These are phyloP conservation scores for Orycteropus afer DNA, from an alignment of 2,113 vertebrate genomes.

Conservation along the genomic window DNA sequence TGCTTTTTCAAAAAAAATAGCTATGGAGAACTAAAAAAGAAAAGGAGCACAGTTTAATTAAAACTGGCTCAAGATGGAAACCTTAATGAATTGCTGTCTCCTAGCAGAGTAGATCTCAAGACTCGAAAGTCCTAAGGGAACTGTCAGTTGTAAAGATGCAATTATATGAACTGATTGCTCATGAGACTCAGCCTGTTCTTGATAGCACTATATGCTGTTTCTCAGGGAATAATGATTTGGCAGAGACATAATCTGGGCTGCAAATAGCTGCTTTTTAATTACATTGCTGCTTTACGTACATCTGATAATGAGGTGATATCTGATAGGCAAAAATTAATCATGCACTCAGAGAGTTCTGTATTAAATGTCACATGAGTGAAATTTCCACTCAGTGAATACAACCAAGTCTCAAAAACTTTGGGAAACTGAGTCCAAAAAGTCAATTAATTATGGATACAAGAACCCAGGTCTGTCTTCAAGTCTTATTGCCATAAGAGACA, in stretches of 20 bases:
- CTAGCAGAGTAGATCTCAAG: not conserved
- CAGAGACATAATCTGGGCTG: conserved; percentile 63
- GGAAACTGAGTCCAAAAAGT: conserved; percentile 34
- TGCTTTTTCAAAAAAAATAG: conserved; percentile 41
- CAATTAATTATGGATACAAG: conserved; percentile 30
- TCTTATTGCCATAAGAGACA: not conserved
- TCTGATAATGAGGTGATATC: conserved; percentile 72
- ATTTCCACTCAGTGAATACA: conserved; percentile 52
- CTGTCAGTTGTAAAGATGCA: conserved; percentile 74
- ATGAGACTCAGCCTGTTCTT: conserved; percentile 66
- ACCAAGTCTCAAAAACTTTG: conserved; percentile 38
- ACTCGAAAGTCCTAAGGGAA: conserved; percentile 66
- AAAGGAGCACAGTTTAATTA: conserved; percentile 72
- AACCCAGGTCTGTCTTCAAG: not conserved
- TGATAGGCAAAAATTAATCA: conserved; percentile 73
- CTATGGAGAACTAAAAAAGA: not conserved
- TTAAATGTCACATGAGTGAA: conserved; percentile 63
- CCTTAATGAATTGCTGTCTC: conserved; percentile 69
- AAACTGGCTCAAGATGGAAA: conserved; percentile 69
- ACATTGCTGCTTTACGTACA: conserved; percentile 59
- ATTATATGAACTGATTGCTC: conserved; percentile 68
- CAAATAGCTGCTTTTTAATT: conserved; percentile 74
- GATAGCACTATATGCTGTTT: conserved; percentile 8
- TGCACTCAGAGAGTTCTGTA: conserved; percentile 54
- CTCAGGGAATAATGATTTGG: conserved; percentile 57